These are phyloP conservation scores for Drosophila insularis DNA, from an alignment of 1,140 invertebrate genomes.

Conservation along the genomic window DNA sequence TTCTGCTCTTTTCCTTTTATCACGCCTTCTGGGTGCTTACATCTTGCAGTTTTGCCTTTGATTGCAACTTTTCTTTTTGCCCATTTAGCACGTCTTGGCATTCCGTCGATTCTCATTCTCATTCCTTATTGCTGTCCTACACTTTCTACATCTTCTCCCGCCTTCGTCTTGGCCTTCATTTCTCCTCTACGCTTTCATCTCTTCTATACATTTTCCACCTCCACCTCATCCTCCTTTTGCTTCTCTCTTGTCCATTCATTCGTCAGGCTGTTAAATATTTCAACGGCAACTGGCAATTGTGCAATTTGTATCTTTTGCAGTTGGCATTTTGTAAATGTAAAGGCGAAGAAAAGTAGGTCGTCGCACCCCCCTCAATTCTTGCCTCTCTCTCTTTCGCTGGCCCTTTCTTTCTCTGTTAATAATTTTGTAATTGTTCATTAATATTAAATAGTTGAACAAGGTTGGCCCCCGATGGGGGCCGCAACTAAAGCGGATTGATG, in stretches of 20 bases:
- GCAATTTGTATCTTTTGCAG: conserved; percentile 55
- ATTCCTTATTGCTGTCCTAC: conserved; percentile 8
- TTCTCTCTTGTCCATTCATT: not conserved
- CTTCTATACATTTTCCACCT: not conserved
- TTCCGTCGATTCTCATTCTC: conserved; percentile 37
- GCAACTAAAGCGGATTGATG: conserved; percentile 23
- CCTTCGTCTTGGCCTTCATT: not conserved
- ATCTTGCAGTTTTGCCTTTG: conserved; percentile 67
- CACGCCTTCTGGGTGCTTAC: conserved; percentile 38
- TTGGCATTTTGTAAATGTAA: conserved; percentile 26
- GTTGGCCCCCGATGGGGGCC: not conserved
- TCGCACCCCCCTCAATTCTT: not conserved
- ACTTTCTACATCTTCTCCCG: not conserved
- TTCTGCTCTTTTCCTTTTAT: not conserved
- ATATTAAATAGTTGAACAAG: conserved; percentile 24
- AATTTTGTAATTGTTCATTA: conserved; percentile 51
- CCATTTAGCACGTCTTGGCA: conserved; percentile 66
- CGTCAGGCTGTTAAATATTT: conserved; percentile 53
- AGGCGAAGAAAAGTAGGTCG: conserved; percentile 42
- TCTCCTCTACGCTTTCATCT: not conserved
- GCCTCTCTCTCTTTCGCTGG: not conserved
- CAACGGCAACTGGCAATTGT: conserved; percentile 51
- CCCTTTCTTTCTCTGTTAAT: conserved; percentile 24
- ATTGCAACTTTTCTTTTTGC: conserved; percentile 67
- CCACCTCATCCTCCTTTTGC: not conserved